A percentile compares a stretch with the other conserved stretches of the same genome.
phyloP scores from a whole-genome alignment of 2,113 vertebrate genomes.

The Halcyon senegalensis region DNA sequence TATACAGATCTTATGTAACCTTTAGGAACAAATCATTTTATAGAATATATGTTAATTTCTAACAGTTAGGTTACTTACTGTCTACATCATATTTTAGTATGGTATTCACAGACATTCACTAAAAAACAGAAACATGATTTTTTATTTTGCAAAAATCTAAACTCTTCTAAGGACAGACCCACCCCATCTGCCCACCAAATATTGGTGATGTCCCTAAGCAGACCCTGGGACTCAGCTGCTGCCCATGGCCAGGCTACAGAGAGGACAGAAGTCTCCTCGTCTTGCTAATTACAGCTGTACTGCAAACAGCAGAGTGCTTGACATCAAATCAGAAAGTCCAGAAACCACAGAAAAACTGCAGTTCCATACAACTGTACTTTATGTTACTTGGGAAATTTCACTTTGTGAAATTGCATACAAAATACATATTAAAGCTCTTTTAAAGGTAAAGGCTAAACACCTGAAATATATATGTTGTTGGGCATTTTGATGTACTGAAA shows the following conservation, averaged over 20 bases:
- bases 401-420: neutral
- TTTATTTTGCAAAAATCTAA: neutral
- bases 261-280: neutral
- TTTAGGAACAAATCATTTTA: neutral
- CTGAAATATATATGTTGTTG: neutral
- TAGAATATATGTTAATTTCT: neutral
- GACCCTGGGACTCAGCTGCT: neutral
- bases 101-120: neutral
- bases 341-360: neutral
- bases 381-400: neutral
- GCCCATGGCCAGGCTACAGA: neutral
- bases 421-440: neutral
- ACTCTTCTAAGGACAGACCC: neutral
- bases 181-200: neutral
- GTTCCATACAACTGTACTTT: neutral
- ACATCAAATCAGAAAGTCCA: neutral
- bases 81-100: neutral
- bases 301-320: neutral
- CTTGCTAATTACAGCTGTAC: neutral
- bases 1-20: neutral
- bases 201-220: neutral
- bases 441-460: neutral
- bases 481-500: neutral
- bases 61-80: neutral
- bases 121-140: neutral